Base-by-base conservation (phyloP, 2,113 vertebrate species). In the Passer domesticus region DNA sequence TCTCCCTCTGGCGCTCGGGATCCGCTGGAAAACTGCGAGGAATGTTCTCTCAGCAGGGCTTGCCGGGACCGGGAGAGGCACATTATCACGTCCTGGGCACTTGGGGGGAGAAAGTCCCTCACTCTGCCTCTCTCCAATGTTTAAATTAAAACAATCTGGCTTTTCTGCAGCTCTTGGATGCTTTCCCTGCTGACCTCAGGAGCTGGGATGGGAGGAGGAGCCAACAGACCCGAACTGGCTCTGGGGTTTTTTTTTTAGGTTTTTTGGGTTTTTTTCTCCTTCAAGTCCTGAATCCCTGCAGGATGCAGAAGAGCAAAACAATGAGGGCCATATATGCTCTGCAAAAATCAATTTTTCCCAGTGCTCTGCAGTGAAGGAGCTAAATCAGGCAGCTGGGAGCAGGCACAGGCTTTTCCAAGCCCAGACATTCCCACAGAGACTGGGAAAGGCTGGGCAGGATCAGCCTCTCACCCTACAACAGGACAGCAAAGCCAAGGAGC, bases 111-210 rank as follows among this genome's bases (percentile, higher is more conserved):
- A 95, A 78, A 89, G 93, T 79, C 46, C 44, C 83, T 79, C 25
- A 0, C 76, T 83, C 75, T 75, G 92, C 74, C 62, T 85, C 90
- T 66, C 90, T 66, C 16, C 13, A 77, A 58, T 4, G 89, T 74
- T 89, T 50, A 83, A 95, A 95, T 95, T 87, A 58, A 95, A 95
- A 87, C 92, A 94, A 47, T 79, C 92, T 96, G 96, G 21, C 76
- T 86, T 94, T 88, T 86, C 83, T 93, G 92, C 74, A 73, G 7
- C 87, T 76, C 73, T 50, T 96, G 96, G 95, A 93, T 82, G 80
- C 74, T 77, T 93, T 96, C 92, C 92, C 83, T 77, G 77, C 90
- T 96, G 96, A 95, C 96, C 95, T 96, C 81, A 69, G 96, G 95
- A 95, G 95, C 56, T 79, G 95, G 58, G 88, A 75, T 49, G 83